These are phyloP conservation scores for Hoplodrina ambigua DNA, from an alignment of 2,888 invertebrate species.

Conservation along the genomic window DNA sequence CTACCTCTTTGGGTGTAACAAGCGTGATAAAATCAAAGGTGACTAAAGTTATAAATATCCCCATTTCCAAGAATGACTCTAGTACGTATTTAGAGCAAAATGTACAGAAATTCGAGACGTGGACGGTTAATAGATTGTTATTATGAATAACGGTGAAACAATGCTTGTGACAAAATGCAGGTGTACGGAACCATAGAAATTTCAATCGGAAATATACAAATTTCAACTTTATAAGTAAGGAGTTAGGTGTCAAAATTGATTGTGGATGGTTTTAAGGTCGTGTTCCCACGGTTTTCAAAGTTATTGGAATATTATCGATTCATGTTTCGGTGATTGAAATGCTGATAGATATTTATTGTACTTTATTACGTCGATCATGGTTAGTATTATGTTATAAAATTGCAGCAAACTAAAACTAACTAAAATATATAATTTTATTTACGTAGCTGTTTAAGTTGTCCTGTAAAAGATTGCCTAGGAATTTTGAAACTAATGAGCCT, in stretches of 20 bases:
- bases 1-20: background rate
- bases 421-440: background rate
- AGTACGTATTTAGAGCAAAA: slow-evolving; percentile 33
- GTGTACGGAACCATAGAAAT: slow-evolving; percentile 23
- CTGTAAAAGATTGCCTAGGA: too few relatives aligned
- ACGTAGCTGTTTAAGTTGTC: too few relatives aligned
- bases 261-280: background rate
- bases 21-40: background rate
- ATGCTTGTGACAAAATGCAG: slow-evolving; percentile 49
- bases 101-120: slow-evolving; percentile 46
- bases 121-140: slow-evolving; percentile 43
- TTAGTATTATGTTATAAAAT: background rate
- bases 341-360: slow-evolving; percentile 22
- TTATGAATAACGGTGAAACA: slow-evolving; percentile 47
- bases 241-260: slow-evolving; percentile 1
- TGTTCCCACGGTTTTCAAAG: slow-evolving; percentile 51
- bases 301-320: slow-evolving; percentile 43
- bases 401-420: background rate
- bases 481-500: too few relatives aligned
- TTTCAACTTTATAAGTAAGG: background rate
- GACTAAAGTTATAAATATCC: background rate
- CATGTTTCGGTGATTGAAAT: slow-evolving; percentile 41
- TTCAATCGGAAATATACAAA: background rate
- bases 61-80: slow-evolving; percentile 27
- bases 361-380: background rate